Evolutionary conservation across 2,888 invertebrate genomes (phyloP), one percentile per base, ranked within the genome.

Genomic region (Julus scanicus): DNA sequence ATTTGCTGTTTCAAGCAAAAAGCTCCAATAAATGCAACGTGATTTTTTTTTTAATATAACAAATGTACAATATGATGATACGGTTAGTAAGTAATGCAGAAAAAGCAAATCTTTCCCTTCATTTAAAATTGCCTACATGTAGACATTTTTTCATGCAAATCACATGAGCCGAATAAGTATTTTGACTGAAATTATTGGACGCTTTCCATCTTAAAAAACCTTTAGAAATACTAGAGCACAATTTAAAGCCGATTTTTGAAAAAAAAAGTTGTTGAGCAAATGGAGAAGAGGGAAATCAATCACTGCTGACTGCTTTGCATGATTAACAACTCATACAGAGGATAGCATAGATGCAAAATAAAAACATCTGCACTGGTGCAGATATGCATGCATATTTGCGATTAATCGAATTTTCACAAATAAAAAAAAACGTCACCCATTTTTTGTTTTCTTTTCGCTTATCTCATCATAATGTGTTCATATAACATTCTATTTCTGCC

Each of bases 381-480:
- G 20, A 71, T 71, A 71, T 71, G n/a, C 63, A 71, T 39, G 80
- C 29, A 80, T 37, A 80, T 80, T 80, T 29, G 80, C 37, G 37
- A 80, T 37, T 80, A 37, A 80, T 80, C 80, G 80, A 80, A 80
- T 80, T 80, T 80, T 37, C 13, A 9, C 8, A 11, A 71, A 63
- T n/a, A 37, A 80, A 15, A 80, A 37, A 37, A 80, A 37, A 37
- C 15, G 29, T 37, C 4, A 13, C 2, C 37, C 37, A 80, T 80
- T 37, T 80, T 80, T 11, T 80, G 80, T 37, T 80, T 80, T 37
- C 15, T 80, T 80, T 80, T 80, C 37, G 80, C 80, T 37, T 80
- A 80, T 80, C 80, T 80, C 80, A 37, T 37, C 44, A 44, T 44
- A 80, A 80, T 80, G 80, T 80, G 80, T 80, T 80, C 29, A 29